Conservation (phyloP, 2,797 vertebrate species). For the Cossypha caffra region DNA sequence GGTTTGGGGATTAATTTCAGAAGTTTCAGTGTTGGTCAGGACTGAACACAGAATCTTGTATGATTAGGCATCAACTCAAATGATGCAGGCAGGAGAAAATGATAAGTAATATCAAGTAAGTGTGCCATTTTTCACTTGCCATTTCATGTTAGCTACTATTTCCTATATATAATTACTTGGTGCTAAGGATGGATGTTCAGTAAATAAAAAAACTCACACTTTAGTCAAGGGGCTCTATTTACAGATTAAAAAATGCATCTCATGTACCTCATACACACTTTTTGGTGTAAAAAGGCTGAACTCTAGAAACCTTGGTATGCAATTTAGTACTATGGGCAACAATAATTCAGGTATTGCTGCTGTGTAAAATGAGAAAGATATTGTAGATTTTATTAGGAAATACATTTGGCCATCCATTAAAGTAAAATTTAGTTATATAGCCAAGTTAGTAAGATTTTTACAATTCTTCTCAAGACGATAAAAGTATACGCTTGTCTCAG, state of each 20-base stretch:
- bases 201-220: neutral
- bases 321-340: neutral
- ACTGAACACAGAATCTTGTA: neutral
- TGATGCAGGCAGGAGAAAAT: neutral
- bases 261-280: neutral
- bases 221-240: neutral
- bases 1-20: neutral
- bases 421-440: neutral
- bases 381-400: neutral
- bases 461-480: neutral
- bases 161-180: neutral
- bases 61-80: neutral
- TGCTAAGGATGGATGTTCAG: neutral
- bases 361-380: neutral
- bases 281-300: neutral
- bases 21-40: neutral
- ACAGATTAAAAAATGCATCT: neutral
- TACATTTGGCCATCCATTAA: neutral
- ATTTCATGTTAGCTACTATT: neutral
- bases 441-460: constrained; percentile 11
- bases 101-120: accelerated
- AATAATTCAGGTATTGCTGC: neutral
- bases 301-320: neutral
- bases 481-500: neutral
- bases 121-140: neutral